Evolutionary conservation across 1,140 invertebrate species (phyloP).

Genomic region (Drosophila rufa): DNA sequence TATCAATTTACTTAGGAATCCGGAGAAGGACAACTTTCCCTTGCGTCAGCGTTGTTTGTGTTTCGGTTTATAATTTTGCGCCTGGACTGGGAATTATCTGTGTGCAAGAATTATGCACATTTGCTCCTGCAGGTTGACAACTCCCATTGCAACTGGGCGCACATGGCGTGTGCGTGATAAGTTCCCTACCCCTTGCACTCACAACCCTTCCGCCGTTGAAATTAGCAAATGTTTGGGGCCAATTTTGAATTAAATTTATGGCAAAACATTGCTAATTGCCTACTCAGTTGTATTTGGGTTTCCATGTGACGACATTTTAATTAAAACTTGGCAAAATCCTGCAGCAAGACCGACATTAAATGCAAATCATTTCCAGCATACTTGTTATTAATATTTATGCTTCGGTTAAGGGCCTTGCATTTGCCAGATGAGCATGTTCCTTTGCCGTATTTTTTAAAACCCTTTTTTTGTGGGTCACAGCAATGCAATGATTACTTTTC

Average conservation of each 20-base stretch:
- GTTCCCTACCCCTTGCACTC: constrained; percentile 8
- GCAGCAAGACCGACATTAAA: constrained; percentile 28
- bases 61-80: constrained; percentile 57
- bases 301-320: constrained; percentile 77
- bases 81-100: constrained; percentile 58
- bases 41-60: constrained; percentile 26
- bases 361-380: constrained; percentile 47
- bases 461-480: background rate
- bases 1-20: constrained; percentile 62
- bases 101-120: constrained; percentile 74
- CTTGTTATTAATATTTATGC: constrained; percentile 53
- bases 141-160: constrained; percentile 45
- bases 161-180: constrained; percentile 60
- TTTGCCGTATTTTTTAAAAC: background rate
- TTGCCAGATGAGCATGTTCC: constrained; percentile 18
- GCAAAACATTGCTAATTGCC: constrained; percentile 75
- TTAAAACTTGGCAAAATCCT: constrained; percentile 67
- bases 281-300: constrained; percentile 46
- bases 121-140: constrained; percentile 71
- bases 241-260: constrained; percentile 69
- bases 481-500: background rate
- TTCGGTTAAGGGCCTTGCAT: constrained; percentile 24
- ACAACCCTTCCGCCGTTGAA: constrained; percentile 13
- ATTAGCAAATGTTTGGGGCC: constrained; percentile 63
- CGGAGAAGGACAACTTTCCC: constrained; percentile 32